phyloP scores from a whole-genome alignment of 2,888 invertebrate genomes.

The Tanytarsus gracilentus region DNA sequence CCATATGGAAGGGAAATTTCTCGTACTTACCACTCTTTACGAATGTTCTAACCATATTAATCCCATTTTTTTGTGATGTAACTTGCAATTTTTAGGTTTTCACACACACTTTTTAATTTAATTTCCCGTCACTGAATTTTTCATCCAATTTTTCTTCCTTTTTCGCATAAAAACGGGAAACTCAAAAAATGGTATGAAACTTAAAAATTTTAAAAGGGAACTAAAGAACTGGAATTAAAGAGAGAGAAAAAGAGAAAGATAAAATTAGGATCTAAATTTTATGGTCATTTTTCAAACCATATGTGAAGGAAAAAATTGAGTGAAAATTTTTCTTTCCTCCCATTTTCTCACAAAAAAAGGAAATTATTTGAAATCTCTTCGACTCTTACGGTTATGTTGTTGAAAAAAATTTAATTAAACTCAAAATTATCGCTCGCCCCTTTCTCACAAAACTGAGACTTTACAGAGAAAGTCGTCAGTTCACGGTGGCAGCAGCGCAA shows the following conservation, averaged over 20 bases:
- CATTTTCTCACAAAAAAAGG: neutral
- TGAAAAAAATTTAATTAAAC: too few relatives aligned
- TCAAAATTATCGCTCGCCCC: conserved; percentile 5
- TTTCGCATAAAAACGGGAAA: conserved; percentile 15
- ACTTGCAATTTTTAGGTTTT: neutral
- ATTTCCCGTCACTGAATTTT: neutral
- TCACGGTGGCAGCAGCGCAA: neutral
- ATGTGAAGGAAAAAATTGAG: neutral
- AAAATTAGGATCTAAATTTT: neutral
- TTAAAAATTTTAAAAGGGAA: conserved; percentile 26
- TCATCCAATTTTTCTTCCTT: neutral
- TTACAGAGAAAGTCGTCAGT: neutral
- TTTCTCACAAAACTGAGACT: neutral
- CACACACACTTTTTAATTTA: neutral
- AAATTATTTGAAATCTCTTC: too few relatives aligned
- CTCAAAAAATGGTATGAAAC: conserved; percentile 20
- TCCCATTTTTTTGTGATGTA: conserved; percentile 20
- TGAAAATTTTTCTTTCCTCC: neutral
- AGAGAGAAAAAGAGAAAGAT: conserved; percentile 15
- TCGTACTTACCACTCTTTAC: conserved; percentile 19
- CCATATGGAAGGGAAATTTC: neutral
- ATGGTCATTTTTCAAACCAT: neutral
- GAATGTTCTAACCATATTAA: conserved; percentile 25
- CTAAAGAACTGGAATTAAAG: conserved; percentile 24
- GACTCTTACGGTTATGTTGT: too few relatives aligned